Percentiles rank a stretch among this genome's conserved stretches.
phyloP scores from a whole-genome alignment of 1,140 invertebrate genomes.

The Gryllus bimaculatus region DNA sequence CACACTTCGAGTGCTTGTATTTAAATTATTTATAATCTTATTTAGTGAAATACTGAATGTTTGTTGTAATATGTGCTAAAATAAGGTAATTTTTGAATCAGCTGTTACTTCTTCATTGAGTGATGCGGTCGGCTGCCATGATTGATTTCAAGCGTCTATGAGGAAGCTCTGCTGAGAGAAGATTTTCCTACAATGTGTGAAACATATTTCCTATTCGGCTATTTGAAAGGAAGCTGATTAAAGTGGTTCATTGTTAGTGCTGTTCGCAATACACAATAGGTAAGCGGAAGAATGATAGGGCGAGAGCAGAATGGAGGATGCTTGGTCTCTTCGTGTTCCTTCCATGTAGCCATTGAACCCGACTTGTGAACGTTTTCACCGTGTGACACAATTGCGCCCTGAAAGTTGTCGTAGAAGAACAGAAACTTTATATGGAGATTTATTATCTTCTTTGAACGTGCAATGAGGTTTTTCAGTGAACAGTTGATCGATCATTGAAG shows the following conservation, averaged over 20 bases:
- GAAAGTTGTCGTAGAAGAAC: not conserved
- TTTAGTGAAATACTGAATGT: not conserved
- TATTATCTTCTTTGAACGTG: not conserved
- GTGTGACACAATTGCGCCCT: not conserved
- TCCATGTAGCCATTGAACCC: constrained; percentile 20
- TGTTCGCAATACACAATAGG: not conserved
- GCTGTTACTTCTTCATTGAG: constrained; percentile 14
- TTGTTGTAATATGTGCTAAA: not conserved
- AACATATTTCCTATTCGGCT: constrained; percentile 10
- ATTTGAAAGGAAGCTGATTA: constrained; percentile 12
- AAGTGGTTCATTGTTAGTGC: not conserved
- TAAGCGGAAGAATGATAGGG: not conserved
- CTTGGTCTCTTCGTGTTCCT: not conserved
- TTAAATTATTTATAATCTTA: not conserved
- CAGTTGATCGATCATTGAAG: not conserved
- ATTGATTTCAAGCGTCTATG: constrained; percentile 35
- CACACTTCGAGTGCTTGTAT: not conserved
- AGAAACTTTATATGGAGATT: not conserved
- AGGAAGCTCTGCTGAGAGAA: constrained; percentile 26
- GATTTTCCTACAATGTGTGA: constrained; percentile 32
- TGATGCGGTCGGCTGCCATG: constrained; percentile 30
- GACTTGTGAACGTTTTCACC: not conserved
- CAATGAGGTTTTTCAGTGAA: not conserved
- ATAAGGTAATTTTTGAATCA: constrained; percentile 11
- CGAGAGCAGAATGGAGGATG: not conserved